Percentiles rank a stretch among this genome's conserved stretches.
Evolutionary conservation across 2,797 vertebrate genomes (phyloP).

Genomic region (Heterohyrax brucei): DNA sequence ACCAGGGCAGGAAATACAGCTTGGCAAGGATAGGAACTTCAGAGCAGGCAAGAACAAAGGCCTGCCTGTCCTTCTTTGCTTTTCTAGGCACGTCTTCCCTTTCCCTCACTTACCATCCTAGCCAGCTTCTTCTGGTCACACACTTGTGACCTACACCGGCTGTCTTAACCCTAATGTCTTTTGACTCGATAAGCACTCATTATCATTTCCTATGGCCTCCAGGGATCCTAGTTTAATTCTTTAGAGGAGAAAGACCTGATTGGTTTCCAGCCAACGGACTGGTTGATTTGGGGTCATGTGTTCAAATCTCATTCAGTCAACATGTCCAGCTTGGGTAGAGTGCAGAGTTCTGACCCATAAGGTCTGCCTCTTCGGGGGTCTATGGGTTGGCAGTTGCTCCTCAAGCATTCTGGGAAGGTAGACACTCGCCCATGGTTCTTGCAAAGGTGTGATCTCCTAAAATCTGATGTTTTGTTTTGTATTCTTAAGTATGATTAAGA

Average conservation of each 20-base stretch:
- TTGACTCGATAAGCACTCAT: not conserved
- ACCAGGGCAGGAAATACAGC: not conserved
- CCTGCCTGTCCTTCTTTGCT: not conserved
- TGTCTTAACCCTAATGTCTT: not conserved
- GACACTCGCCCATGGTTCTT: not conserved
- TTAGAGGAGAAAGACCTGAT: not conserved
- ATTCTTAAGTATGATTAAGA: not conserved
- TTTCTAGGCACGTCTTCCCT: not conserved
- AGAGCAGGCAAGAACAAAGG: conserved; percentile 11
- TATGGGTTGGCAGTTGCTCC: not conserved
- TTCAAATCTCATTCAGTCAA: not conserved
- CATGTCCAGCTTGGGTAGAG: not conserved
- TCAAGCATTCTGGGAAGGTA: not conserved
- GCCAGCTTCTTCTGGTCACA: not conserved
- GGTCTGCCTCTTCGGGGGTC: not conserved
- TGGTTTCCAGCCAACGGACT: not conserved
- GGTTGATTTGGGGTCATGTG: not conserved
- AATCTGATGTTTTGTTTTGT: not conserved
- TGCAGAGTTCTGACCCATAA: not conserved
- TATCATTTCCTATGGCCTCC: not conserved
- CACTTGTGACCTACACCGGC: not conserved
- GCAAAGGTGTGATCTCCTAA: not conserved
- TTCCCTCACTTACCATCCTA: not conserved
- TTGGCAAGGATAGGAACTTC: not conserved
- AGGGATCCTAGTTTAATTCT: not conserved